Evolutionary conservation across 2,113 vertebrate species (phyloP), one percentile per base, ranked within the genome.

Genomic region (Ageneiosus marmoratus): DNA sequence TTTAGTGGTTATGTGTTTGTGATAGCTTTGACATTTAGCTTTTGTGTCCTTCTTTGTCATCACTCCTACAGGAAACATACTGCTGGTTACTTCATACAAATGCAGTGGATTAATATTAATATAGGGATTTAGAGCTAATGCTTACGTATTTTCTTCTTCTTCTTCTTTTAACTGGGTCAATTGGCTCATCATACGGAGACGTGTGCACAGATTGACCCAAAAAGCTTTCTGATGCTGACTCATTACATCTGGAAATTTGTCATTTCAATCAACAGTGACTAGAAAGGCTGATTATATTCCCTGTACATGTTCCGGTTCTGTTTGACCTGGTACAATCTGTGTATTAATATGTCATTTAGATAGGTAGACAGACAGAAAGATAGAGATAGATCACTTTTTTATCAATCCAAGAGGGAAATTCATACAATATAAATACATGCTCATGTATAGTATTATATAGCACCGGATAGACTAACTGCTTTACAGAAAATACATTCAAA

Each of bases 61-160:
- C n/a, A 50, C 11, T 22, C 41, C 20, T 24, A 50, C 18, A 34
- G 11, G 58, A 34, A 65, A 51, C n/a, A 72, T 11, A 29, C 3
- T 20, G 16, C 53, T 16, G 20, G 7, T 41, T 18, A 56, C 50
- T 27, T 70, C 65, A 44, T 7, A 29, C 50, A 81, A 41, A 56
- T 34, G 34, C 10, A 41, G 41, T 8, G 37, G 9, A 85, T 86
- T 83, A 76, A 80, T 80, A 83, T 86, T 83, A 77, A 83, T 77
- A 55, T 69, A 76, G 16, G 24, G 29, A 27, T 62, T 77, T 63
- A 80, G 67, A 83, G 41, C 77, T 60, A 70, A 83, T 72, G 72
- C 70, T 48, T 58, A 11, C 9, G 15, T 34, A 41, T 22, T 22
- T 27, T 84, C n/a, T n/a, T n/a, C n/a, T n/a, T n/a, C n/a, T 73